Evolutionary conservation across 2,113 vertebrate species (phyloP).

Genomic region (Pollimyrus isidori): DNA sequence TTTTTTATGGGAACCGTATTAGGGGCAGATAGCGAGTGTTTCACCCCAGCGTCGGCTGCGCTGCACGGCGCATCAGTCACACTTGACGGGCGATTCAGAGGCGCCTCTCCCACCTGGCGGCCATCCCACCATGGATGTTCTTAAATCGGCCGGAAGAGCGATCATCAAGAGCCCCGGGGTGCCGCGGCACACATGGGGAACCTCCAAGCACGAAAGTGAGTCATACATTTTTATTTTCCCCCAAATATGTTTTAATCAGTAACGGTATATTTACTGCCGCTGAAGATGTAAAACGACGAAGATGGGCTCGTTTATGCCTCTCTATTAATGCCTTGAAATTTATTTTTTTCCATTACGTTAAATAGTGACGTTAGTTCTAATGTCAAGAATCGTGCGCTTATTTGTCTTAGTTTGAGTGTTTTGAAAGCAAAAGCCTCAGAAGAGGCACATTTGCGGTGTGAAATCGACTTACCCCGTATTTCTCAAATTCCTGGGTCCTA

Average conservation of each 20-base stretch:
- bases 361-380: not conserved
- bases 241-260: not conserved
- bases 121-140: slow-evolving; percentile 63
- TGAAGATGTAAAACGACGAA: not conserved
- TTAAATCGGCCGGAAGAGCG: slow-evolving; percentile 76
- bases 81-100: slow-evolving; percentile 17
- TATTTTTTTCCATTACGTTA: not conserved
- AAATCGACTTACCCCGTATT: not conserved
- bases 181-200: slow-evolving; percentile 71
- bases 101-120: not conserved
- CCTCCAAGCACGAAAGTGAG: slow-evolving; percentile 75
- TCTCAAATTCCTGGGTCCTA: slow-evolving; percentile 16
- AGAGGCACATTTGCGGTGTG: not conserved
- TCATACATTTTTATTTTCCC: slow-evolving; percentile 20
- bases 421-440: not conserved
- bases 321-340: not conserved
- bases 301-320: not conserved
- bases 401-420: not conserved
- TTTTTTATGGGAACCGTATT: not conserved
- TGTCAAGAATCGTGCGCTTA: not conserved
- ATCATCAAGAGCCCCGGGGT: slow-evolving; percentile 77
- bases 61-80: not conserved
- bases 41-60: slow-evolving; percentile 11
- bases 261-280: not conserved
- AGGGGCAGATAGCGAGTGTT: not conserved